Conservation (phyloP, 2,113 vertebrate species). For the Cyphomyrus discorhynchus region DNA sequence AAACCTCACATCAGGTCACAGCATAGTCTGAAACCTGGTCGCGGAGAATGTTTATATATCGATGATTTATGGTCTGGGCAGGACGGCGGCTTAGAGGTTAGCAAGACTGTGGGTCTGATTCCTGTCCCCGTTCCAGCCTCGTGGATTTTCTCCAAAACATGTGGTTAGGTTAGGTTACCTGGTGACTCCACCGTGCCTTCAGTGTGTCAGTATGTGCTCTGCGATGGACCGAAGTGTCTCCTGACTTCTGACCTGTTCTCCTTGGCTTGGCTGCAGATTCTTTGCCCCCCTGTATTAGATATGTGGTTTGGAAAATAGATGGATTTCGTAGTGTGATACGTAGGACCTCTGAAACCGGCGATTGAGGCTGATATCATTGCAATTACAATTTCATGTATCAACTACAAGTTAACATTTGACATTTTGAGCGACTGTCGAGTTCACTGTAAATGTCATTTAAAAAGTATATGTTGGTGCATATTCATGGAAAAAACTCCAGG, state of each 20-base stretch:
- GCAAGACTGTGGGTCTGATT: neutral
- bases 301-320: neutral
- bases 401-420: neutral
- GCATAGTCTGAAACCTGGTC: neutral
- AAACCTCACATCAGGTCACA: neutral
- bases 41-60: neutral
- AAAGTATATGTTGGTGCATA: neutral
- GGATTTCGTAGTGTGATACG: neutral
- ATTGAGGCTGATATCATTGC: neutral
- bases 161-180: neutral
- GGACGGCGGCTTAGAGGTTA: neutral
- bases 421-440: neutral
- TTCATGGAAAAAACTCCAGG: neutral
- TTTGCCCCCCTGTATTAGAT: neutral
- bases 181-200: neutral
- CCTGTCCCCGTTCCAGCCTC: neutral
- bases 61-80: neutral
- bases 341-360: neutral
- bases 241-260: neutral
- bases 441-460: neutral
- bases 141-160: neutral
- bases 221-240: neutral
- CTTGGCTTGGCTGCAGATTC: neutral
- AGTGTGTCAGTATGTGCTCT: neutral
- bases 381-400: neutral